A percentile compares a stretch with the other conserved stretches of the same genome.
phyloP scores from a whole-genome alignment of 2,113 vertebrate genomes.

The Bostrychus sinensis region DNA sequence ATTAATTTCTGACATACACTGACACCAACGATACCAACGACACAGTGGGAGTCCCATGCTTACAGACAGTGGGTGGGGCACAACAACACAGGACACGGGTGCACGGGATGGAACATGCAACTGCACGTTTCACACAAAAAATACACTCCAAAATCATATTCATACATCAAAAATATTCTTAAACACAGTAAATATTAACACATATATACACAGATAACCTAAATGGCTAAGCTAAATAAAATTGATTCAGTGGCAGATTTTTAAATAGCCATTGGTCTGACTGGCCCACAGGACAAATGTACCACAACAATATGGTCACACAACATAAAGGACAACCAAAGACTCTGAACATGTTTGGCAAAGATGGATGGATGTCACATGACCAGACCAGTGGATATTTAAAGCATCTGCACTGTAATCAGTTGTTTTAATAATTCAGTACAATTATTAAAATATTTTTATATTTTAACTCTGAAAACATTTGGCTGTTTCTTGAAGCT shows the following conservation, averaged over 20 bases:
- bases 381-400: slow-evolving; percentile 65
- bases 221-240: not conserved
- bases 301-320: slow-evolving; percentile 7
- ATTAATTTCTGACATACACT: slow-evolving; percentile 51
- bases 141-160: slow-evolving; percentile 6
- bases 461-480: too few species aligned
- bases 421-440: not conserved
- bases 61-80: slow-evolving; percentile 48
- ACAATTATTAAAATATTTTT: not conserved
- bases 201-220: not conserved
- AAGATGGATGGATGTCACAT: slow-evolving; percentile 26
- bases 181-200: not conserved
- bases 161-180: not conserved
- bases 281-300: slow-evolving; percentile 33
- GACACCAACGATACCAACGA: slow-evolving; percentile 40
- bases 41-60: slow-evolving; percentile 66
- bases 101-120: slow-evolving; percentile 74
- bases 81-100: slow-evolving; percentile 46
- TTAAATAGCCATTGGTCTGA: slow-evolving; percentile 63
- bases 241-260: slow-evolving; percentile 3
- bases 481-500: too few species aligned
- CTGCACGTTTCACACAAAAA: slow-evolving; percentile 40
- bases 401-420: slow-evolving; percentile 18
- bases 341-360: slow-evolving; percentile 34
- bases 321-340: slow-evolving; percentile 5